Percentiles rank a stretch among this genome's conserved stretches.
Evolutionary conservation across 2,888 invertebrate genomes (phyloP).

Genomic region (Philereme vetulata): DNA sequence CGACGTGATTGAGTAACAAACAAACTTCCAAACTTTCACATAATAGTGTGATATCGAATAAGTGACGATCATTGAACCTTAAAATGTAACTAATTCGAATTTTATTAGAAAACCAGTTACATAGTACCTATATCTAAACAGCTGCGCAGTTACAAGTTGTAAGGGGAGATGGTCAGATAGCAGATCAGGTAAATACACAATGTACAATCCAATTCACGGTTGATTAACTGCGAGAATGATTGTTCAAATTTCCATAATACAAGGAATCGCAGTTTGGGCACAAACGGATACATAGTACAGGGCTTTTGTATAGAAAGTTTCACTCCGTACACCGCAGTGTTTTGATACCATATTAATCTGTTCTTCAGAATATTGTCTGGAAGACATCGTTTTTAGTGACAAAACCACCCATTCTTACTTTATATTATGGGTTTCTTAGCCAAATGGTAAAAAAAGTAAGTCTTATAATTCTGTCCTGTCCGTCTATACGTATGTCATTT

Average conservation of each 20-base stretch:
- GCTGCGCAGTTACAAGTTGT: slow-evolving; percentile 24
- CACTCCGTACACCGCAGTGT: slow-evolving; percentile 4
- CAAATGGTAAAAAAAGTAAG: too few relatives aligned
- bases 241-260: slow-evolving; percentile 40
- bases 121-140: slow-evolving; percentile 17
- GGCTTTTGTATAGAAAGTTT: background rate
- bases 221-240: slow-evolving; percentile 41
- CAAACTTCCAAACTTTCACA: too few relatives aligned
- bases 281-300: background rate
- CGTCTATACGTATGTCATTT: too few relatives aligned
- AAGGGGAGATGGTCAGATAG: slow-evolving; percentile 27
- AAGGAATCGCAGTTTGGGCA: slow-evolving; percentile 34
- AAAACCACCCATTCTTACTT: too few relatives aligned
- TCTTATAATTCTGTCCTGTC: too few relatives aligned
- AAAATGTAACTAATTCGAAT: slow-evolving; percentile 19
- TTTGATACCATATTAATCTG: too few relatives aligned
- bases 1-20: too few relatives aligned
- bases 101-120: slow-evolving; percentile 16
- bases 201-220: slow-evolving; percentile 36
- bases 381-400: too few relatives aligned
- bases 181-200: slow-evolving; percentile 31
- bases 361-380: too few relatives aligned
- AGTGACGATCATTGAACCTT: slow-evolving; percentile 19
- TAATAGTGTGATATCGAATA: too few relatives aligned
- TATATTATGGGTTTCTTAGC: too few relatives aligned